Percentiles rank a stretch among this genome's conserved stretches.
These are phyloP conservation scores for Aptenodytes forsteri DNA, from an alignment of 2,113 vertebrate genomes.

Conservation along the genomic window DNA sequence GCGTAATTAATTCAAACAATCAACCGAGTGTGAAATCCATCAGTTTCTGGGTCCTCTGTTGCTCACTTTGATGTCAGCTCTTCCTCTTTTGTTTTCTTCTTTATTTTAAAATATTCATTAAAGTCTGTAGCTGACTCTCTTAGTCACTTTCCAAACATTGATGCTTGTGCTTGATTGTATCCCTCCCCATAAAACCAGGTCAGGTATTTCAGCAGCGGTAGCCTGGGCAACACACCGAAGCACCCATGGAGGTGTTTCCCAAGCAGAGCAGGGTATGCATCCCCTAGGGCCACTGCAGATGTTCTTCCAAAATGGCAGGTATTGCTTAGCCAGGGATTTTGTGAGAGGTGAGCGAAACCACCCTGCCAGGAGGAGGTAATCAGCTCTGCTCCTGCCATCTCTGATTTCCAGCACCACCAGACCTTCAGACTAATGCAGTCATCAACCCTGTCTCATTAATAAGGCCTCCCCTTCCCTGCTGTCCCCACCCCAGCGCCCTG, in stretches of 20 bases:
- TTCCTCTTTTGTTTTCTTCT: neutral
- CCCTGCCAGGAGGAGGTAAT: neutral
- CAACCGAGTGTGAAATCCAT: neutral
- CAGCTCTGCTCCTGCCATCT: neutral
- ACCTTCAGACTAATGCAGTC: neutral
- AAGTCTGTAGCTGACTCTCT: neutral
- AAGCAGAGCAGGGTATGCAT: neutral
- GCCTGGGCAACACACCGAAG: neutral
- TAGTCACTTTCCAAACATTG: neutral
- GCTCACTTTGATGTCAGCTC: constrained; percentile 17
- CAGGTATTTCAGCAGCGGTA: neutral
- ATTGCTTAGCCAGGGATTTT: neutral
- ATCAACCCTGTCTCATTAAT: fast-evolving
- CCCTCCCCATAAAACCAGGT: neutral
- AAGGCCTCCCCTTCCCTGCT: neutral
- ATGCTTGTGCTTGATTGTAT: neutral
- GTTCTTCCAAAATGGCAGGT: neutral
- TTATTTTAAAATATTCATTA: neutral
- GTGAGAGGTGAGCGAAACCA: neutral
- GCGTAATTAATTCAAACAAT: constrained; percentile 5
- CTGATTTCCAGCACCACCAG: neutral
- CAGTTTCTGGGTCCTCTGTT: neutral
- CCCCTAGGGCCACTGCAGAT: neutral
- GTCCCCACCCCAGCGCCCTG: neutral
- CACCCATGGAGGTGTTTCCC: neutral